Evolutionary conservation across 2,888 invertebrate genomes (phyloP).

Genomic region (Zele albiditarsus): DNA sequence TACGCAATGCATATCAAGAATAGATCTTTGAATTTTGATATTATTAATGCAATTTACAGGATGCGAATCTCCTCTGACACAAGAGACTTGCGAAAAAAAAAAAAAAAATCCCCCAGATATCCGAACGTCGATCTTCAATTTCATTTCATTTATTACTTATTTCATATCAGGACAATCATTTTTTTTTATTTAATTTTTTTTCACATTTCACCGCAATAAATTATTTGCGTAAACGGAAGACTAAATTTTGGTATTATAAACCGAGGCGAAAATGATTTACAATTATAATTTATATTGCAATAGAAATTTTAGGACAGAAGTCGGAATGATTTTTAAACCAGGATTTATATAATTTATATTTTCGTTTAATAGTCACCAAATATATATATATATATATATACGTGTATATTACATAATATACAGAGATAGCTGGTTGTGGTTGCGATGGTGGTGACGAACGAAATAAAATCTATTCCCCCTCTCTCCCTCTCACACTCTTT

Average conservation of each 20-base stretch:
- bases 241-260: not conserved
- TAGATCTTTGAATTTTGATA: conserved; percentile 33
- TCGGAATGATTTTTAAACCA: not conserved
- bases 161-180: not conserved
- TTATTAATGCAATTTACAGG: conserved; percentile 23
- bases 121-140: not conserved
- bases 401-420: conserved; percentile 18
- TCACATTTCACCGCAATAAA: not conserved
- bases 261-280: not conserved
- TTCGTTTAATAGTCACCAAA: no score
- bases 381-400: not conserved
- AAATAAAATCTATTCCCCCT: not conserved
- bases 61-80: conserved; percentile 24
- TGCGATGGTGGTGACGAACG: not conserved
- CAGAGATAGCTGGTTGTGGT: conserved; percentile 2
- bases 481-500: not conserved
- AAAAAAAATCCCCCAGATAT: conserved; percentile 1
- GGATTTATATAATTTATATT: no score
- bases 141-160: not conserved
- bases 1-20: conserved; percentile 32
- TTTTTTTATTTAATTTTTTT: not conserved
- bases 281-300: not conserved
- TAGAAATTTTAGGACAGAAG: not conserved
- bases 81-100: conserved; percentile 17
- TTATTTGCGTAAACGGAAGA: not conserved